A percentile compares a stretch with the other conserved stretches of the same genome.
Evolutionary conservation across 2,888 invertebrate species (phyloP).

Genomic region (Leucania comma): DNA sequence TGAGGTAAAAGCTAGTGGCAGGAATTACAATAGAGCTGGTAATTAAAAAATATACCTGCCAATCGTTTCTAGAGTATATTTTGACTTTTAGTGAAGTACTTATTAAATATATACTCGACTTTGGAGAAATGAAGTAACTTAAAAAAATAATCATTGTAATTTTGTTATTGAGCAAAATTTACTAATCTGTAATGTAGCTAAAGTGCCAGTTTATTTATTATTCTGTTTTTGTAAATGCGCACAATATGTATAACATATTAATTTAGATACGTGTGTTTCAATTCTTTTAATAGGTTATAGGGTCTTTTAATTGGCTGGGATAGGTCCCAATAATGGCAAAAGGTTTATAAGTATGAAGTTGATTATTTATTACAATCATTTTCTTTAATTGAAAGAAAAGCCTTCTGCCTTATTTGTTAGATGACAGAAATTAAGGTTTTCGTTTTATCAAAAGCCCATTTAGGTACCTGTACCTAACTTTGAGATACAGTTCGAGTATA

Average conservation of each 20-base stretch:
- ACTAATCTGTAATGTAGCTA: background rate
- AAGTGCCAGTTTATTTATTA: background rate
- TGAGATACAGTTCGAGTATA: slow-evolving; percentile 1
- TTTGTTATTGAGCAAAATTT: background rate
- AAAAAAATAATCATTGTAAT: background rate
- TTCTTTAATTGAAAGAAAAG: no score
- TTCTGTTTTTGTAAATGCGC: background rate
- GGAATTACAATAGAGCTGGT: background rate
- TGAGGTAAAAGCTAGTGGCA: background rate
- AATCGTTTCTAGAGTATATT: background rate
- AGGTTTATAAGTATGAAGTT: no score
- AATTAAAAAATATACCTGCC: background rate
- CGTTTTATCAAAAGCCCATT: background rate
- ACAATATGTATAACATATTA: background rate
- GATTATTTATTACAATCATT: no score
- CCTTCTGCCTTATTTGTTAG: no score
- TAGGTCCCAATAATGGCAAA: no score
- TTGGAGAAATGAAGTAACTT: background rate
- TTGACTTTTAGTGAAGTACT: background rate
- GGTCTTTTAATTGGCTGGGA: no score
- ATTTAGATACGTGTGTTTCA: background rate
- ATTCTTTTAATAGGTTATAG: background rate
- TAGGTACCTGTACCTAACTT: background rate
- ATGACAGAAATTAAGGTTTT: no score
- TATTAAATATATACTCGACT: background rate